phyloP scores from a whole-genome alignment of 2,888 invertebrate species.

The Nymphalis c-album region DNA sequence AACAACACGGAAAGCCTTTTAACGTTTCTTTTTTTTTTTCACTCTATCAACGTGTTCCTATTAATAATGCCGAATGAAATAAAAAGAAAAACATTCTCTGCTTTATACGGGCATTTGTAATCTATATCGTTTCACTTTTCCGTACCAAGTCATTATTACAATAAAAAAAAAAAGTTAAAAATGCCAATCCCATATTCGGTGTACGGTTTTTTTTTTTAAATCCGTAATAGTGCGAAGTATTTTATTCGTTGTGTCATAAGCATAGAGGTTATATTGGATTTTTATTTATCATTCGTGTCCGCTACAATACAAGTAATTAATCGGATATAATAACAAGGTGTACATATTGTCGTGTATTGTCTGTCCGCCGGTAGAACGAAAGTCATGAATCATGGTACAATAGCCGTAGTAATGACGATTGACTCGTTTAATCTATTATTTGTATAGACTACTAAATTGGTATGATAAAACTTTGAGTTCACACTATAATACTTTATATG shows the following conservation, averaged over 20 bases:
- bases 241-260: background rate
- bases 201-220: background rate
- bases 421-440: conserved; percentile 12
- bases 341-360: conserved; percentile 12
- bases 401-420: conserved; percentile 20
- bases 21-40: background rate
- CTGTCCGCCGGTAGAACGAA: conserved; percentile 25
- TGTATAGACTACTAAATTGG: conserved; percentile 2
- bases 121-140: conserved; percentile 41
- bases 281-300: background rate
- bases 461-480: background rate
- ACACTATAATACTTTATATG: background rate
- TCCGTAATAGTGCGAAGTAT: background rate
- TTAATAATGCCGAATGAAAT: conserved; percentile 1
- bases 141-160: conserved; percentile 17
- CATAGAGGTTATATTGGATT: background rate
- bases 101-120: conserved; percentile 30
- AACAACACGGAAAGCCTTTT: background rate
- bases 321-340: conserved; percentile 33
- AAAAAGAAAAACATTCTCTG: conserved; percentile 1
- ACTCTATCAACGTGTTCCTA: background rate
- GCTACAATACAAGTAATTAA: conserved; percentile 46
- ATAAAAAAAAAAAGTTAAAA: conserved; percentile 10
- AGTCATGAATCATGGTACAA: conserved; percentile 16
- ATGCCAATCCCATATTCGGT: conserved; percentile 3